Evolutionary conservation across 2,888 invertebrate species (phyloP).

Genomic region (Nomada flava): DNA sequence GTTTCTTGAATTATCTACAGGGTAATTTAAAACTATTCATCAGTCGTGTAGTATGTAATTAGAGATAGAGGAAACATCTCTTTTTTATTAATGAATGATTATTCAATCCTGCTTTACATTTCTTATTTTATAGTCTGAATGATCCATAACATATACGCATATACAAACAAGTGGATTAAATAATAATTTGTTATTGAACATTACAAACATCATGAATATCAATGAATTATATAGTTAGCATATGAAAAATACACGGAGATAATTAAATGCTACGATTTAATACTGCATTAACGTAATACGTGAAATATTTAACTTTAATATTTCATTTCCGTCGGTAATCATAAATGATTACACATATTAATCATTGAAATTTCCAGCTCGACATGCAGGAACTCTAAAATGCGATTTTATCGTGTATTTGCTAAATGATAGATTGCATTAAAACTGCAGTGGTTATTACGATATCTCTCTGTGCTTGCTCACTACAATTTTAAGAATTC

Average conservation of each 20-base stretch:
- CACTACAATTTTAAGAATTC: neutral
- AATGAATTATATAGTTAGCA: neutral
- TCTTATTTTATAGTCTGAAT: no score
- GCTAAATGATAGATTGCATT: slow-evolving; percentile 30
- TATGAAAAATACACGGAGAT: neutral
- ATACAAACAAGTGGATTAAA: no score
- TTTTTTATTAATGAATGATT: no score
- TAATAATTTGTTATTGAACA: neutral
- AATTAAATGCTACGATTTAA: slow-evolving; percentile 11
- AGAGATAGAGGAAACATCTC: no score
- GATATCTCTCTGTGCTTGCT: slow-evolving; percentile 6
- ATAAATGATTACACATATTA: neutral
- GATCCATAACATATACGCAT: no score
- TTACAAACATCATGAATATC: neutral
- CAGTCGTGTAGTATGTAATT: no score
- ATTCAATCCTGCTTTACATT: no score
- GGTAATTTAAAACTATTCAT: no score
- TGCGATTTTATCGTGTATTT: slow-evolving; percentile 1
- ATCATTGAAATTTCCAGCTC: slow-evolving; percentile 1
- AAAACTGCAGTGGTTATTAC: slow-evolving; percentile 61
- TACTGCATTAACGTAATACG: slow-evolving; percentile 1
- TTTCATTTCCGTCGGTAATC: neutral
- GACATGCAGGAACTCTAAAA: slow-evolving; percentile 14
- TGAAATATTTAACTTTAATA: neutral
- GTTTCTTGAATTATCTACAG: no score